Evolutionary conservation across 1,140 invertebrate species (phyloP).

Genomic region (Phymorhynchus buccinoides): DNA sequence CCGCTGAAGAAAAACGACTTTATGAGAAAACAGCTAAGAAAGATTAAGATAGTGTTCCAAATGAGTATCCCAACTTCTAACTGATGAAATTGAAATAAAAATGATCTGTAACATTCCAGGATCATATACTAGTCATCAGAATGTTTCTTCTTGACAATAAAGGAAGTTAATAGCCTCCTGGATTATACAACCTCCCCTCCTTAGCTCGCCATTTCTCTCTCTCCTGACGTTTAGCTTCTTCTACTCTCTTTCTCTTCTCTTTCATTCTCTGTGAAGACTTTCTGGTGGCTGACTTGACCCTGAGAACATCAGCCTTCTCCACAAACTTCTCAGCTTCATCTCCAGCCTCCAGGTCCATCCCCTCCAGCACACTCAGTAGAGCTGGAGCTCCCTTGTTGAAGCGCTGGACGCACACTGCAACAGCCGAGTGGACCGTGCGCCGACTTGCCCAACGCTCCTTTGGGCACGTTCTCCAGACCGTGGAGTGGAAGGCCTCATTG

Average conservation of each 20-base stretch:
- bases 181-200: background rate
- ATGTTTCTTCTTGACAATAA: too few relatives aligned
- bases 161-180: too few relatives aligned
- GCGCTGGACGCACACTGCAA: background rate
- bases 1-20: too few relatives aligned
- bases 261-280: background rate
- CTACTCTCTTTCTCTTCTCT: background rate
- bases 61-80: too few relatives aligned
- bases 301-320: background rate
- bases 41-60: too few relatives aligned
- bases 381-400: conserved; percentile 19
- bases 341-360: background rate
- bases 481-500: conserved; percentile 9
- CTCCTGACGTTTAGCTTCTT: background rate
- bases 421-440: conserved; percentile 1
- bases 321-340: background rate
- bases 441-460: background rate
- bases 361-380: too few relatives aligned
- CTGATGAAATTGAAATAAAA: too few relatives aligned
- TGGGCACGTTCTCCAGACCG: background rate
- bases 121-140: too few relatives aligned
- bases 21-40: too few relatives aligned
- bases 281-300: background rate
- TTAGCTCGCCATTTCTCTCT: background rate
- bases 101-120: too few relatives aligned